Conservation (phyloP, 2,888 invertebrate genomes). For the Strigamia crassipes region DNA sequence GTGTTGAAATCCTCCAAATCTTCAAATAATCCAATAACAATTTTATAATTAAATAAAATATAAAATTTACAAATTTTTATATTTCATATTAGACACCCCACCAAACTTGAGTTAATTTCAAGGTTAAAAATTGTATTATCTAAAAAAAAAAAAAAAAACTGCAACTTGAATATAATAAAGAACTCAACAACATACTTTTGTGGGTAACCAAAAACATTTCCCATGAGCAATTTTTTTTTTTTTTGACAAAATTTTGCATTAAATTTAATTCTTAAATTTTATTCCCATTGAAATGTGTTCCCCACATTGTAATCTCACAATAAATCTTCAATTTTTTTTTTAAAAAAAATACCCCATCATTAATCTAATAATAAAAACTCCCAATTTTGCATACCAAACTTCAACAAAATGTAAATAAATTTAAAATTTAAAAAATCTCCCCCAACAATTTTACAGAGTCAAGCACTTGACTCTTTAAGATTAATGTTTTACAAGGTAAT, state of each 20-base stretch:
- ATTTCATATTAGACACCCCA: background rate
- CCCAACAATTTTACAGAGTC: slow-evolving; percentile 1
- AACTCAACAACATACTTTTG: background rate
- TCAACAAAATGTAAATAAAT: background rate
- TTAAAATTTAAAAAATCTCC: background rate
- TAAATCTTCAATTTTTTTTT: too few relatives aligned
- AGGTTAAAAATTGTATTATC: background rate
- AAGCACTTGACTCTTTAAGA: slow-evolving; percentile 8
- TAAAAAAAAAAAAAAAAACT: background rate
- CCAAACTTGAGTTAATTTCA: background rate
- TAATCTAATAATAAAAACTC: background rate
- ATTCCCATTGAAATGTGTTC: too few relatives aligned
- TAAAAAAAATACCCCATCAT: background rate
- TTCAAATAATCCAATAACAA: too few relatives aligned
- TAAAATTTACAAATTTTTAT: too few relatives aligned
- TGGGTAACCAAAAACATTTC: background rate
- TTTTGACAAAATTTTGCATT: too few relatives aligned
- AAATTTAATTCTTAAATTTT: too few relatives aligned
- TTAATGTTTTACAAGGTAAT: slow-evolving; percentile 21
- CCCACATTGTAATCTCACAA: too few relatives aligned
- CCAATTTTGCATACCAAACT: background rate
- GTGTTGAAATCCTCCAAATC: background rate
- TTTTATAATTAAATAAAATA: too few relatives aligned
- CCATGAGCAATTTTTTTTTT: too few relatives aligned
- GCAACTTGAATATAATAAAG: background rate